Conservation (phyloP, 2,113 vertebrate genomes). For the Scophthalmus maximus region DNA sequence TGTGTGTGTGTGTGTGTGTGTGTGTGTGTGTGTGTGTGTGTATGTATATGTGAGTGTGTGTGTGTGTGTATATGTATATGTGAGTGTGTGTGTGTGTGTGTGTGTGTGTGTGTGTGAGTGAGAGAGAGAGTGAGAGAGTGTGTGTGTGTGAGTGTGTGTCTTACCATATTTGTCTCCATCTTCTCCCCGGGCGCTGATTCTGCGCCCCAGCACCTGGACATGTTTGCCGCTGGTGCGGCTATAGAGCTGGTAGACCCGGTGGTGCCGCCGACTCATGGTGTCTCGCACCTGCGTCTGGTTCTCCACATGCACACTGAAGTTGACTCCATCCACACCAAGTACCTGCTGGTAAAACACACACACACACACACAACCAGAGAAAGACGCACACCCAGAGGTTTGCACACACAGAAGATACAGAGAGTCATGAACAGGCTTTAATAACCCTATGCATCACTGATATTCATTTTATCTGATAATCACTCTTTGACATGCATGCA, state of each 20-base stretch:
- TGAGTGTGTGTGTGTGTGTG: background rate
- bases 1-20: conserved; percentile 52
- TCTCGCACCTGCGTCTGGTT: conserved; percentile 86
- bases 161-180: conserved; percentile 88
- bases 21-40: conserved; percentile 49
- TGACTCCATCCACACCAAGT: conserved; percentile 84
- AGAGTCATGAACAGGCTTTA: conserved; percentile 1
- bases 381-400: conserved; percentile 39
- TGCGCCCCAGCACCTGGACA: conserved; percentile 84
- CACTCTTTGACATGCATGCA: conserved; percentile 18
- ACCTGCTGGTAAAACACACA: conserved; percentile 74
- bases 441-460: conserved; percentile 1
- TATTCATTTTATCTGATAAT: conserved; percentile 23
- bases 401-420: conserved; percentile 1
- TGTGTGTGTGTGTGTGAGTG: background rate
- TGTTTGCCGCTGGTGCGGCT: conserved; percentile 86
- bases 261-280: conserved; percentile 85
- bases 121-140: background rate
- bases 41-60: no score
- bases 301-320: conserved; percentile 87
- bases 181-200: conserved; percentile 84
- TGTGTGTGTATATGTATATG: background rate
- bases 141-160: conserved; percentile 67
- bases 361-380: conserved; percentile 36
- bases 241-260: conserved; percentile 86